phyloP scores from a whole-genome alignment of 2,113 vertebrate genomes.

The Odontesthes bonariensis region DNA sequence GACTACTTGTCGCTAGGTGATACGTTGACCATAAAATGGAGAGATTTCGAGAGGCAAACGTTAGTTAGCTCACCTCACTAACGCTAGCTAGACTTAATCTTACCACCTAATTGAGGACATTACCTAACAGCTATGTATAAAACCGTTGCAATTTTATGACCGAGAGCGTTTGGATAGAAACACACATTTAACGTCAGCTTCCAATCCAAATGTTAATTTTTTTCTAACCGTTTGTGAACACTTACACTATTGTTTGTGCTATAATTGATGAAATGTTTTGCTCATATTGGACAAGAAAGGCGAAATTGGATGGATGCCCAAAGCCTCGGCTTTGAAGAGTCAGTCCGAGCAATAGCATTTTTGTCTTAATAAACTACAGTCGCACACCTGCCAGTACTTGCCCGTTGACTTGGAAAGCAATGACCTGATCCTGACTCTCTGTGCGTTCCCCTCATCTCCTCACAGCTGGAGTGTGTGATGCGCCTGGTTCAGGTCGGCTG shows the following conservation, averaged over 20 bases:
- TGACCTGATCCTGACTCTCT: background rate
- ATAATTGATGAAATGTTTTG: background rate
- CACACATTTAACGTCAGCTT: too few species aligned
- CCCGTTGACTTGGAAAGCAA: background rate
- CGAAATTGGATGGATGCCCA: slow-evolving; percentile 17
- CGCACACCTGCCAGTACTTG: slow-evolving; percentile 31
- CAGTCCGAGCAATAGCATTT: background rate
- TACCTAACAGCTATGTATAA: background rate
- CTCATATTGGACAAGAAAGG: background rate
- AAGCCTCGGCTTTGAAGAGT: background rate
- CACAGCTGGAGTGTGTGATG: slow-evolving; percentile 95
- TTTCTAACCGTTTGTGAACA: too few species aligned
- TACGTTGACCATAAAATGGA: background rate
- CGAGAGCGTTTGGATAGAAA: too few species aligned
- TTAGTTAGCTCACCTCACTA: background rate
- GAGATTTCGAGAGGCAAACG: background rate
- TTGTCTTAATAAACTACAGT: too few species aligned
- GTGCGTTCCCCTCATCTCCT: slow-evolving; percentile 9
- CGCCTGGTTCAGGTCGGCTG: slow-evolving; percentile 93
- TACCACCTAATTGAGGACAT: background rate
- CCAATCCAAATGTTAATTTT: too few species aligned
- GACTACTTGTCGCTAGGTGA: background rate
- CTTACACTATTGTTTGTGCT: too few species aligned
- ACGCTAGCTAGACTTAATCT: background rate
- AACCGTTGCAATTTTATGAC: too few species aligned